Evolutionary conservation across 2,113 vertebrate species (phyloP), one percentile per base, ranked within the genome.

Genomic region (Tragelaphus scriptus): DNA sequence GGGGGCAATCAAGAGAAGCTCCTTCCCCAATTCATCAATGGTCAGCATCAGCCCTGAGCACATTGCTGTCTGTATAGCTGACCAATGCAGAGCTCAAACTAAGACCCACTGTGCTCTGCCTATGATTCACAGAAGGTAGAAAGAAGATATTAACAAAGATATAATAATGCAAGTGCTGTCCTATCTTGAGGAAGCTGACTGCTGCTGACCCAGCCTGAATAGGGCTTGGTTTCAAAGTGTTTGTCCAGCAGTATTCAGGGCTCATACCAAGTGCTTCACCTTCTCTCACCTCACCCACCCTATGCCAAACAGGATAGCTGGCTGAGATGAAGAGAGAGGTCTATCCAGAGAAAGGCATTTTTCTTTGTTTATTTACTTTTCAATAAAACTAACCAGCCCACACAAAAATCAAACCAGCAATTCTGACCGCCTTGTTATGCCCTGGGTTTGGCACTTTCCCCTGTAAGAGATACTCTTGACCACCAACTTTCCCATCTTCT

Each of bases 361-460:
- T 90, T 91, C 53, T 93, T 77, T 90, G 47, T 92, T 88, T 96
- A 96, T 92, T 96, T 87, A 87, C 28, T 94, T 92, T 93, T 97
- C 82, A 90, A 26, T 84, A 87, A 95, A 97, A 91, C 79, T 77
- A 95, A 92, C 32, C 59, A 93, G 15, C 36, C 63, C 28, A 44
- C 82, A 88, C 58, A 68, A 93, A 63, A 97, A 79, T 68, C 49
- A 85, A 88, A 93, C 28, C 12, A 71, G 51, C n/a, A 82, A 88
- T 79, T 95, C 68, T 85, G 23, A n/a, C 59, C 26, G 89, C 40
- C 32, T 95, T 87, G 30, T 26, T 91, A 51, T 93, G 87, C 9
- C 40, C 40, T 92, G 23, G 13, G 21, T 85, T 95, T 96, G 30
- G 53, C 75, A 71, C 65, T 90, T 13, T 93, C 88, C 36, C 40